These are phyloP conservation scores for Pangasius krempfi DNA, from an alignment of 2,797 vertebrate genomes.

Conservation along the genomic window DNA sequence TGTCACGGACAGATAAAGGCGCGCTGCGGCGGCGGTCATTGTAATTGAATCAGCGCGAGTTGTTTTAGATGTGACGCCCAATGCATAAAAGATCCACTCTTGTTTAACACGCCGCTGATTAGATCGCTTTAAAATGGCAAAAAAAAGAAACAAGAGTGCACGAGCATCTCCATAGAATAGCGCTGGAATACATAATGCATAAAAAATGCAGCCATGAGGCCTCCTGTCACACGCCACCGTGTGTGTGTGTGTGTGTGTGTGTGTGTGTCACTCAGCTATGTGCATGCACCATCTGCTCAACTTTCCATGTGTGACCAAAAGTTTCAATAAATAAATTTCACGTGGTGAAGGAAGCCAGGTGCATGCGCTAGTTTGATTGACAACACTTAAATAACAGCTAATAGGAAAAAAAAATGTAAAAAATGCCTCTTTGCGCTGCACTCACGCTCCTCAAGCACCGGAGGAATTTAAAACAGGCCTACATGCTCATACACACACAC, in stretches of 20 bases:
- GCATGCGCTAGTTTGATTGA: slow-evolving; percentile 75
- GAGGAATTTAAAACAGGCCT: slow-evolving; percentile 56
- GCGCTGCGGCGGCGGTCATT: slow-evolving; percentile 75
- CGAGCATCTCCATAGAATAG: slow-evolving; percentile 76
- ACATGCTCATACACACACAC: neutral
- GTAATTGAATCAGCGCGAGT: slow-evolving; percentile 96
- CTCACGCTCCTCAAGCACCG: slow-evolving; percentile 54
- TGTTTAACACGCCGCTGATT: slow-evolving; percentile 93
- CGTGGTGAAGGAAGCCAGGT: slow-evolving; percentile 73
- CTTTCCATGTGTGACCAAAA: slow-evolving; percentile 90
- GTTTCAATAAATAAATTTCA: slow-evolving; percentile 86
- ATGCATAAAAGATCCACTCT: slow-evolving; percentile 94
- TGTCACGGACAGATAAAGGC: slow-evolving; percentile 95
- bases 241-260: slow-evolving; percentile 28
- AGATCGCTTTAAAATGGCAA: slow-evolving; percentile 86
- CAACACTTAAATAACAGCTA: slow-evolving; percentile 80
- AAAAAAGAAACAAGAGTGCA: slow-evolving; percentile 69
- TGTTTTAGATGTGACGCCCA: slow-evolving; percentile 87
- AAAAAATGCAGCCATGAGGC: slow-evolving; percentile 64
- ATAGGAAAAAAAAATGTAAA: slow-evolving; percentile 66
- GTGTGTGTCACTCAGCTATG: slow-evolving; percentile 44
- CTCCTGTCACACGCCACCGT: slow-evolving; percentile 45
- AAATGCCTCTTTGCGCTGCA: slow-evolving; percentile 41
- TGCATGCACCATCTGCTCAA: slow-evolving; percentile 86
- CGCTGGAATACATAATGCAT: slow-evolving; percentile 81